Base-by-base conservation (phyloP, 2,113 vertebrate genomes). In the Pseudonaja textilis region DNA sequence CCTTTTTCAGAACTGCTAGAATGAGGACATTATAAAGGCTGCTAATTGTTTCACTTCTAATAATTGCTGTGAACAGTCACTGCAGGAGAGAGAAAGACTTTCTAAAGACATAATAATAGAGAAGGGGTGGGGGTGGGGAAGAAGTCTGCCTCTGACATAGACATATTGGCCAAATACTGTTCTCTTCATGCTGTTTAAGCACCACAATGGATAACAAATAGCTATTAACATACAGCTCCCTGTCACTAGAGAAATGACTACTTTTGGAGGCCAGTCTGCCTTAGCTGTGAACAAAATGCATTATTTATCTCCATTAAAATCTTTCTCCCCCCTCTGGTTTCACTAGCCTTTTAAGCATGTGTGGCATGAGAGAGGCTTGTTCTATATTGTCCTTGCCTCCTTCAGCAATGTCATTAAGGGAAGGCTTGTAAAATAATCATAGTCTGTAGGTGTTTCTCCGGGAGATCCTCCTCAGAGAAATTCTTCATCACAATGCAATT, bases 271-370 rank as follows among this genome's bases (percentile, higher is more conserved):
- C 95, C 92, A 92, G 94, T 90, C 90, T 96, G 91, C 92, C 39
- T 93, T 54, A 93, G 94, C 93, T 94, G 95, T 88, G 90, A 96
- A 95, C 85, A 96, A 95, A 96, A 96, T 95, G n/a, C 92, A 95
- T 96, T 96, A 95, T 96, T 97, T 96, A 96, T 96, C 90, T 94
- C 81, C 85, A 95, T 94, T 96, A 96, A 50, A 95, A 95, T 96
- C 87, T 93, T 55, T 23, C 42, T 0, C 50, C 0, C 5, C 5
- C 64, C 56, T 90, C 86, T 93, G 61, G 34, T 93, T 81, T 92
- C 45, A 1, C 55, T 34, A 87, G 92, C 42, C 88, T 45, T 88
- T 88, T 55, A 88, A 74, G 88, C 25, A 45, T 4, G 34, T 81
- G 18, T 9, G 74, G 29, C n/a, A 22, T 42, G 10, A 34, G 87